Evolutionary conservation across 1,140 invertebrate genomes (phyloP).

Genomic region (Ptiloglossa arizonensis): DNA sequence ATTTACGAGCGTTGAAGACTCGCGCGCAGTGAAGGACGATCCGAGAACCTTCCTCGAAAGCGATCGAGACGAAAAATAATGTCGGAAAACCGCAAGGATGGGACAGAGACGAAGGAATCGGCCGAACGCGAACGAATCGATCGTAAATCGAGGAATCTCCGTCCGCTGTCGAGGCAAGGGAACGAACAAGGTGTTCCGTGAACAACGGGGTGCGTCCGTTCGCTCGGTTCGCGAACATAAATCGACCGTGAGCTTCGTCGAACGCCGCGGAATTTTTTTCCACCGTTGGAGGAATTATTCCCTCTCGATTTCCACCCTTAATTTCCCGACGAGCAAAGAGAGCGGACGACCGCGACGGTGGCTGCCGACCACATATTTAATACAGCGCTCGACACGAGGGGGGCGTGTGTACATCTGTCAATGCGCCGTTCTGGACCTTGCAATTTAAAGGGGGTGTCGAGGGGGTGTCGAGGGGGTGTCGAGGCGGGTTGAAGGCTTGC

Average conservation of each 20-base stretch:
- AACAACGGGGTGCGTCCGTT: constrained; percentile 20
- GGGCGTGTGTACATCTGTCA: constrained; percentile 72
- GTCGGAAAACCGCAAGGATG: too few relatives aligned
- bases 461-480: constrained; percentile 39
- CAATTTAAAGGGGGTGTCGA: constrained; percentile 64
- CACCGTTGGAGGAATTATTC: constrained; percentile 48
- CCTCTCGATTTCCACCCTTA: constrained; percentile 62
- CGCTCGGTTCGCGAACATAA: background rate
- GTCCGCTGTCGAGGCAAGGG: background rate
- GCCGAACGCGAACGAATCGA: background rate
- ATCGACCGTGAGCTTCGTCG: background rate
- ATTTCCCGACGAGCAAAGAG: constrained; percentile 53
- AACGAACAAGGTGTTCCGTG: background rate
- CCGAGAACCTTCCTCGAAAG: too few relatives aligned
- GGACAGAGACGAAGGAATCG: too few relatives aligned
- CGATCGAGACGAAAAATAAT: too few relatives aligned
- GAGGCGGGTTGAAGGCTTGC: constrained; percentile 61
- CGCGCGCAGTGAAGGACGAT: too few relatives aligned
- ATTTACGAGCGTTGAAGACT: too few relatives aligned
- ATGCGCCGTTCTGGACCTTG: constrained; percentile 63
- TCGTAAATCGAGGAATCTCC: background rate
- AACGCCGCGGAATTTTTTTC: constrained; percentile 10
- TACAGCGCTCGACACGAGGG: constrained; percentile 63
- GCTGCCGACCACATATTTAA: constrained; percentile 65
- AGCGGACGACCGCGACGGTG: constrained; percentile 26